phyloP scores from a whole-genome alignment of 2,888 invertebrate genomes.

The Tetramorium bicarinatum region DNA sequence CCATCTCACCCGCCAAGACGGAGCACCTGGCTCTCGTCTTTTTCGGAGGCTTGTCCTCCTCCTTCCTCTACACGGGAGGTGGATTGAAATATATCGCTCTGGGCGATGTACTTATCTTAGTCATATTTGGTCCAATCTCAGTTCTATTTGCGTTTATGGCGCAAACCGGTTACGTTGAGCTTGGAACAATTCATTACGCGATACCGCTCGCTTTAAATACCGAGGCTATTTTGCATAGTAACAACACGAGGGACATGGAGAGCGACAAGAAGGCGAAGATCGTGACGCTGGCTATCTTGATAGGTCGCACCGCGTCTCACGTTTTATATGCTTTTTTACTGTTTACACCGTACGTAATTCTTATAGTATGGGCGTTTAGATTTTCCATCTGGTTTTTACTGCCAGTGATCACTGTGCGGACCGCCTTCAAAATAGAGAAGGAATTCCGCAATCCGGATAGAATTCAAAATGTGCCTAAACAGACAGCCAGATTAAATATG shows the following conservation, averaged over 20 bases:
- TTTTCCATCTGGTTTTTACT: slow-evolving; percentile 96
- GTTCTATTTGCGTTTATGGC: slow-evolving; percentile 97
- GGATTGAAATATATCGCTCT: slow-evolving; percentile 98
- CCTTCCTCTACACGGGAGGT: slow-evolving; percentile 98
- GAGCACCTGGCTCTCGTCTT: slow-evolving; percentile 97
- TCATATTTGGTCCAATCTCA: slow-evolving; percentile 97
- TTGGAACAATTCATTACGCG: slow-evolving; percentile 97
- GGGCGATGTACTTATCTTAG: slow-evolving; percentile 96
- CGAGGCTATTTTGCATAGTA: slow-evolving; percentile 97
- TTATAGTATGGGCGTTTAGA: slow-evolving; percentile 94
- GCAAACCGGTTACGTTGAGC: slow-evolving; percentile 96
- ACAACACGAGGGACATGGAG: slow-evolving; percentile 97
- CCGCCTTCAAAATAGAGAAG: slow-evolving; percentile 96
- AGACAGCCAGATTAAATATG: slow-evolving; percentile 96
- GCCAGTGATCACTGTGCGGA: slow-evolving; percentile 94
- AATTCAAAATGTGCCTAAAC: slow-evolving; percentile 94
- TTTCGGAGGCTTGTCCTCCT: slow-evolving; percentile 97
- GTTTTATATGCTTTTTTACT: slow-evolving; percentile 95
- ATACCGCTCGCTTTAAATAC: slow-evolving; percentile 97
- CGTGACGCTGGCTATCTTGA: slow-evolving; percentile 97
- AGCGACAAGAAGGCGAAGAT: slow-evolving; percentile 96
- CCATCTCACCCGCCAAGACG: slow-evolving; percentile 96
- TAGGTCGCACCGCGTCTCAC: slow-evolving; percentile 96
- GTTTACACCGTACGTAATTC: slow-evolving; percentile 96
- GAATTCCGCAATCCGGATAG: slow-evolving; percentile 93